phyloP scores from a whole-genome alignment of 1,140 invertebrate genomes.

The Panonychus citri region DNA sequence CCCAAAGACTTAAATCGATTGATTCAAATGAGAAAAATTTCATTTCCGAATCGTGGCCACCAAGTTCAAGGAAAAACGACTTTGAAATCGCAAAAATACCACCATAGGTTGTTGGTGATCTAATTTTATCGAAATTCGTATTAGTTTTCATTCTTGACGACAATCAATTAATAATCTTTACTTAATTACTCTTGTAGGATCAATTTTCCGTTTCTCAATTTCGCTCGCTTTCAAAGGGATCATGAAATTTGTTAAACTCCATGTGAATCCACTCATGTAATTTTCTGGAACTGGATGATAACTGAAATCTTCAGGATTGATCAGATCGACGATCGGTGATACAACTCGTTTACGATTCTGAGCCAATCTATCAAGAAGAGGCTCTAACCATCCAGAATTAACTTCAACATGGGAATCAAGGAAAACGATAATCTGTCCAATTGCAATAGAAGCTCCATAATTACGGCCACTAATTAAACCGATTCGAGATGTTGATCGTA shows the following conservation, averaged over 20 bases:
- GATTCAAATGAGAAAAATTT: conserved; percentile 71
- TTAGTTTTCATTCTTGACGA: background rate
- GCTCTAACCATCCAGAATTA: conserved; percentile 38
- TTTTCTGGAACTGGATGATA: conserved; percentile 34
- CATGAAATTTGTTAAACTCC: conserved; percentile 37
- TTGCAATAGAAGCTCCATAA: conserved; percentile 46
- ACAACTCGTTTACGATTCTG: conserved; percentile 22
- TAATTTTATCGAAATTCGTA: conserved; percentile 30
- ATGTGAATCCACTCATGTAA: conserved; percentile 33
- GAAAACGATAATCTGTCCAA: conserved; percentile 65
- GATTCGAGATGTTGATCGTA: conserved; percentile 43
- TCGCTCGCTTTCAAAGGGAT: conserved; percentile 32
- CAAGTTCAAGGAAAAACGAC: conserved; percentile 37
- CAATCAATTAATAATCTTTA: conserved; percentile 17
- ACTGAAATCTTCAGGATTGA: conserved; percentile 33
- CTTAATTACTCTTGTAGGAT: conserved; percentile 22
- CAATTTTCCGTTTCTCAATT: conserved; percentile 34
- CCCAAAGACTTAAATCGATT: conserved; percentile 47
- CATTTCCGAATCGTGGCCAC: conserved; percentile 39
- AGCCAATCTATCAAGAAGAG: conserved; percentile 47
- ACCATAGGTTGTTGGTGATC: conserved; percentile 42
- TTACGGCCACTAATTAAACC: conserved; percentile 65
- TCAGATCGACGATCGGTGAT: conserved; percentile 36
- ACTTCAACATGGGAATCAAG: conserved; percentile 81
- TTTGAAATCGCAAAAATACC: conserved; percentile 38